Base-by-base conservation (phyloP, 92 coral and sea anemone species). In the Phenganax marumi region DNA sequence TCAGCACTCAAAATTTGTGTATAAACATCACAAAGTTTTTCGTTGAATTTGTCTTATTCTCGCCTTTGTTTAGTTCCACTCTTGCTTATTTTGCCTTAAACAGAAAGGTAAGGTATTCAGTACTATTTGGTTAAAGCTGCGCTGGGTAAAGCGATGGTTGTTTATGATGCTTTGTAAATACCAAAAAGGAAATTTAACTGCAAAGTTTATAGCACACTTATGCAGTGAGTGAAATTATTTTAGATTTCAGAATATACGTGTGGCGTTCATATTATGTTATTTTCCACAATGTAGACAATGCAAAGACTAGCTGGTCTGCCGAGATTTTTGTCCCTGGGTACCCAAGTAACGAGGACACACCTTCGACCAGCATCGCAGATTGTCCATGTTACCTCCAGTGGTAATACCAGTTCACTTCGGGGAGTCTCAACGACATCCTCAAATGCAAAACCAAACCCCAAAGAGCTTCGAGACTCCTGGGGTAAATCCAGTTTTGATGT, bases 401-500 rank as follows among this genome's bases (percentile, higher is more conserved):
- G 19, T 33, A 61, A 74, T 8, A 14, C 64, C 14, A 17, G 19
- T 5, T 58, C 79, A 39, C 57, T 7, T 52, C 65, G 79, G 9
- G 23, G 43, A 6, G n/a, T 74, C 6, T 51, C 79, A 11, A 18
- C 50, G 9, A 74, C 79, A 3, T 21, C 80, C 14, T 19, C 76
- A 53, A 21, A 10, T 24, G 23, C 23, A 50, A 4, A 77, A 23
- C 80, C 52, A 51, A 84, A 87, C 81, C 92, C 91, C 47, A 76
- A 83, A 60, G 76, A 91, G 78, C 93, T 91, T 21, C 85, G 93
- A 65, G 91, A 87, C 33, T 80, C 81, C 25, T 91, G 96, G 96
- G 96, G 92, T 7, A 73, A 82, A 85, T 81, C 92, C 10, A 84
- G 89, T 65, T 89, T 91, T 73, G 89, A 89, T 16, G 89, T 91